Conservation (phyloP, 2,888 invertebrate species). For the Aporophyla lueneburgensis region DNA sequence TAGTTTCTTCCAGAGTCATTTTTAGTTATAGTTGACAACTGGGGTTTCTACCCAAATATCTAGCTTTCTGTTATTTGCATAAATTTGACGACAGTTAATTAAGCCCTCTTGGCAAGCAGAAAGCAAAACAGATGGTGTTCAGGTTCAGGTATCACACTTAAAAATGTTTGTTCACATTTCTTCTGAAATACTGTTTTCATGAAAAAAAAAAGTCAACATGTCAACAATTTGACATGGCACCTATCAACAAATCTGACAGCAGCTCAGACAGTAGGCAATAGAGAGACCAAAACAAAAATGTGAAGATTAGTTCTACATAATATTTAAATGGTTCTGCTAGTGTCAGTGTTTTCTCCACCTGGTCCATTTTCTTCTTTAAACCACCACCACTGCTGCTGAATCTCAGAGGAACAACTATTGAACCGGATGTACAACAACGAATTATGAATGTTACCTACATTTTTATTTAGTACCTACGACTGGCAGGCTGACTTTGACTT, state of each 20-base stretch:
- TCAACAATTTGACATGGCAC: constrained; percentile 21
- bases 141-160: constrained; percentile 1
- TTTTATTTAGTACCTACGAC: constrained; percentile 2
- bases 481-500: constrained; percentile 7
- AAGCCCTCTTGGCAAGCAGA: background rate
- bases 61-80: background rate
- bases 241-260: constrained; percentile 29
- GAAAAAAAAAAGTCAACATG: constrained; percentile 3
- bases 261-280: constrained; percentile 31
- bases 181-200: background rate
- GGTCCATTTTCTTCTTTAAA: constrained; percentile 27
- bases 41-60: background rate
- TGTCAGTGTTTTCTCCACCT: constrained; percentile 5
- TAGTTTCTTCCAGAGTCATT: constrained; percentile 74
- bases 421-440: background rate
- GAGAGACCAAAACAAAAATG: constrained; percentile 36
- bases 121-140: background rate
- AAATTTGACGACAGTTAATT: background rate
- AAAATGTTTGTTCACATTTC: constrained; percentile 2
- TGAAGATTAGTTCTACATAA: constrained; percentile 41
- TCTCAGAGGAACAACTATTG: constrained; percentile 9
- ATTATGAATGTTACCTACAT: constrained; percentile 21
- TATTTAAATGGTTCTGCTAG: constrained; percentile 42
- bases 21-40: constrained; percentile 19
- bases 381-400: background rate